These are phyloP conservation scores for Ditula angustiorana DNA, from an alignment of 2,888 invertebrate species.

Conservation along the genomic window DNA sequence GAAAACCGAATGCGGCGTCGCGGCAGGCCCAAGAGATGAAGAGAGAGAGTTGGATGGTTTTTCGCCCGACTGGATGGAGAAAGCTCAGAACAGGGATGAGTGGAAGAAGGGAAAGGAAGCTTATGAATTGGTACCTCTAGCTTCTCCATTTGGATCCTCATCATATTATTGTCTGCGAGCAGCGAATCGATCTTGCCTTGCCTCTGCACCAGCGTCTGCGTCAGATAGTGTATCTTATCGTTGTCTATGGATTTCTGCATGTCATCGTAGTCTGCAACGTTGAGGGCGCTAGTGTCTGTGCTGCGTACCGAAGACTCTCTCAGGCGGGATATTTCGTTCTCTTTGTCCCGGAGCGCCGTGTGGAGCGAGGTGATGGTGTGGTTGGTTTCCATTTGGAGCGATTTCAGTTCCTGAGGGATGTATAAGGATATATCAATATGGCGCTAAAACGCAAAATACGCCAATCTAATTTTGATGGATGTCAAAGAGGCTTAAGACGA, in stretches of 20 bases:
- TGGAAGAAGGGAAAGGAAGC: no score
- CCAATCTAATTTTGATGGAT: no score
- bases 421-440: no score
- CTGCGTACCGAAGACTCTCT: conserved; percentile 54
- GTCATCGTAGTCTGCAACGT: conserved; percentile 75
- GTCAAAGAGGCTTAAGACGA: no score
- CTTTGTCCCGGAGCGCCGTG: conserved; percentile 64
- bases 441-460: no score
- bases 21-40: no score
- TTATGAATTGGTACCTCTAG: no score
- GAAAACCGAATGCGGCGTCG: no score
- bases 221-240: conserved; percentile 86
- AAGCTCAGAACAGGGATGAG: no score
- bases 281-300: conserved; percentile 67
- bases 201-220: conserved; percentile 93
- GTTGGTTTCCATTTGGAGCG: conserved; percentile 63
- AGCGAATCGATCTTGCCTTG: conserved; percentile 94
- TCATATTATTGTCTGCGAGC: conserved; percentile 93
- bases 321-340: conserved; percentile 61
- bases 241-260: conserved; percentile 62
- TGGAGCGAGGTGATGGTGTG: conserved; percentile 68
- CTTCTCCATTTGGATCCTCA: conserved; percentile 93
- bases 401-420: conserved; percentile 64
- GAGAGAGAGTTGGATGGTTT: no score
- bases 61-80: no score